Evolutionary conservation across 2,888 invertebrate species (phyloP).

Genomic region (Steromphala cineraria): DNA sequence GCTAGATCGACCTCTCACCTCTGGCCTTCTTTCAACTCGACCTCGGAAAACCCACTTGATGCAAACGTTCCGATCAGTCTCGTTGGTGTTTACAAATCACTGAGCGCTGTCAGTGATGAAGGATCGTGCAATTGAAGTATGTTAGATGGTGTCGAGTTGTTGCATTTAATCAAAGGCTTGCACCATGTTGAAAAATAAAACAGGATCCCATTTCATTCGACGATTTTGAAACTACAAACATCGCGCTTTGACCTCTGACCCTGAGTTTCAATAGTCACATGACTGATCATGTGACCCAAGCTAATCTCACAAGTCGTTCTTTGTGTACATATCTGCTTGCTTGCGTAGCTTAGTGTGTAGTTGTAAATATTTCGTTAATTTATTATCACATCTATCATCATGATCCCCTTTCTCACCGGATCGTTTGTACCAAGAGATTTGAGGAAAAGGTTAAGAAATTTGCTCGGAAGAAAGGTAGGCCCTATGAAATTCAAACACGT

Average conservation of each 20-base stretch:
- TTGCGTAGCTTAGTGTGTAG: not conserved
- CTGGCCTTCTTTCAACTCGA: not conserved
- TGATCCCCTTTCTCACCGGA: not conserved
- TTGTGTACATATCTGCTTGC: slow-evolving; percentile 25
- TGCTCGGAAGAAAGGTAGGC: slow-evolving; percentile 9
- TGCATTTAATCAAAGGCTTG: too few relatives aligned
- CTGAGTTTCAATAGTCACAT: slow-evolving; percentile 30
- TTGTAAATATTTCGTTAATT: slow-evolving; percentile 1
- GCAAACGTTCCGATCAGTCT: not conserved
- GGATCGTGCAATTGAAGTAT: not conserved
- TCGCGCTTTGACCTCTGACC: not conserved
- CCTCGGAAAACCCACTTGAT: slow-evolving; percentile 3
- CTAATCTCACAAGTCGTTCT: slow-evolving; percentile 1
- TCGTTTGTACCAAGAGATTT: slow-evolving; percentile 7
- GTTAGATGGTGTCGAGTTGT: not conserved
- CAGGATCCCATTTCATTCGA: too few relatives aligned
- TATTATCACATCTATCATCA: not conserved
- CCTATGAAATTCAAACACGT: not conserved
- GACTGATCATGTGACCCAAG: slow-evolving; percentile 47
- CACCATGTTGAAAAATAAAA: too few relatives aligned
- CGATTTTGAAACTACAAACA: too few relatives aligned
- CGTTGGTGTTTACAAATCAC: too few relatives aligned
- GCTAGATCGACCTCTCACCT: not conserved
- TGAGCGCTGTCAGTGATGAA: too few relatives aligned
- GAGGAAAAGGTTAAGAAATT: not conserved